Percentiles rank a stretch among this genome's conserved stretches.
Conservation (phyloP, 53 echinoderm and acorn worm species). For the Henricia sp. region DNA sequence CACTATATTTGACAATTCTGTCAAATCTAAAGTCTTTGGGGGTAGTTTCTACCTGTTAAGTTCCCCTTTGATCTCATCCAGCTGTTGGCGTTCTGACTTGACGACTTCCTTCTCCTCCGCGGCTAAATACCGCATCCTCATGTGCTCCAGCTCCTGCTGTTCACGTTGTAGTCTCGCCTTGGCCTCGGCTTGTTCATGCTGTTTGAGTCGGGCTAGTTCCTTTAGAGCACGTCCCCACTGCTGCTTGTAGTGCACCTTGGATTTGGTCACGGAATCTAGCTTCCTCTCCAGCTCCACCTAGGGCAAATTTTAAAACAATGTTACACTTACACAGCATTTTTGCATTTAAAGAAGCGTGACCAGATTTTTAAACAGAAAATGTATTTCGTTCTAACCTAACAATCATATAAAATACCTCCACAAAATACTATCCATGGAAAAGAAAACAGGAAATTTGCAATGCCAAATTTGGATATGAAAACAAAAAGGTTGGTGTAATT, state of each 20-base stretch:
- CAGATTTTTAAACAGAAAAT: too few relatives aligned
- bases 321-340: too few relatives aligned
- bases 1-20: too few relatives aligned
- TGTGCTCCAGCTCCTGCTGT: constrained; percentile 98
- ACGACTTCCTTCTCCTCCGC: constrained; percentile 98
- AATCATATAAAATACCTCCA: too few relatives aligned
- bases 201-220: constrained; percentile 89
- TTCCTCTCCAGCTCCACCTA: constrained; percentile 96
- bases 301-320: neutral
- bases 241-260: constrained; percentile 98
- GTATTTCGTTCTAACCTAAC: too few relatives aligned
- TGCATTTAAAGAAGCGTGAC: too few relatives aligned
- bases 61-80: constrained; percentile 96
- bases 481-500: too few relatives aligned
- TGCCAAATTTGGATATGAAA: too few relatives aligned
- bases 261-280: constrained; percentile 87
- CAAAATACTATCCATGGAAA: too few relatives aligned
- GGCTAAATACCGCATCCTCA: constrained; percentile 93
- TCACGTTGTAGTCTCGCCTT: constrained; percentile 81
- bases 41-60: constrained; percentile 80
- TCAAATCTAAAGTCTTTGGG: too few relatives aligned
- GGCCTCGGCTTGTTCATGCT: constrained; percentile 90
- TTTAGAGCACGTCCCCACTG: constrained; percentile 98
- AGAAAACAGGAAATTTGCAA: too few relatives aligned
- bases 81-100: constrained; percentile 79